A percentile compares a stretch with the other conserved stretches of the same genome.
These are phyloP conservation scores for Megaceryle maxima DNA, from an alignment of 2,113 vertebrate species.

Conservation along the genomic window DNA sequence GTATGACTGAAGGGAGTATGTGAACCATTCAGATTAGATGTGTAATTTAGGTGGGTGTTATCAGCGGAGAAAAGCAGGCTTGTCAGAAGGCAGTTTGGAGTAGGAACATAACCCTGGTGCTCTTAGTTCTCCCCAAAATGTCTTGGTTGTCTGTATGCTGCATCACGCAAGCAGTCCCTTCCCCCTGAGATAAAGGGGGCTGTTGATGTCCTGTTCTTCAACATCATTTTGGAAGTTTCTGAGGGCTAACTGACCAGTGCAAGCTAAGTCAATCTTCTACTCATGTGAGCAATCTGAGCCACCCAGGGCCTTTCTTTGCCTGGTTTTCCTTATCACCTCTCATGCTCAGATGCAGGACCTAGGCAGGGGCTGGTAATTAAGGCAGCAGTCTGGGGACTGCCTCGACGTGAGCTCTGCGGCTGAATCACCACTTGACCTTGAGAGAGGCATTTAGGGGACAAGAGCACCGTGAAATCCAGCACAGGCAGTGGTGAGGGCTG, in stretches of 20 bases:
- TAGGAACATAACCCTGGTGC: not conserved
- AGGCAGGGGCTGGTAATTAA: not conserved
- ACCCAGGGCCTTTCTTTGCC: rapidly evolving
- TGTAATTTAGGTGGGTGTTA: not conserved
- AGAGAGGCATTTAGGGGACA: not conserved
- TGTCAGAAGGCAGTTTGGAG: not conserved
- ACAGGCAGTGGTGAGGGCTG: not conserved
- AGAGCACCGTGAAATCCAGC: rapidly evolving
- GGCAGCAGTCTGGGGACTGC: not conserved
- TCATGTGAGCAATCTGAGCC: not conserved
- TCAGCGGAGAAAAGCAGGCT: not conserved
- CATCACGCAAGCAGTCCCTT: rapidly evolving
- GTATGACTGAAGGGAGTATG: not conserved
- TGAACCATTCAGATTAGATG: not conserved
- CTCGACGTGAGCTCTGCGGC: rapidly evolving
- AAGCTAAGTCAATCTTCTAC: not conserved
- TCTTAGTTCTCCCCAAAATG: not conserved
- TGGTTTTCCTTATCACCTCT: not conserved
- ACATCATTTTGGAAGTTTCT: not conserved
- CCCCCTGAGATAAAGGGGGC: not conserved
- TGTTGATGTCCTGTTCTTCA: not conserved
- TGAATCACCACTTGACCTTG: not conserved
- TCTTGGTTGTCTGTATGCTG: not conserved
- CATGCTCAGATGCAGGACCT: not conserved
- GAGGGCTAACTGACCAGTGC: not conserved